Base-by-base conservation (phyloP, 2,113 vertebrate species). In the Lamprotornis superbus region DNA sequence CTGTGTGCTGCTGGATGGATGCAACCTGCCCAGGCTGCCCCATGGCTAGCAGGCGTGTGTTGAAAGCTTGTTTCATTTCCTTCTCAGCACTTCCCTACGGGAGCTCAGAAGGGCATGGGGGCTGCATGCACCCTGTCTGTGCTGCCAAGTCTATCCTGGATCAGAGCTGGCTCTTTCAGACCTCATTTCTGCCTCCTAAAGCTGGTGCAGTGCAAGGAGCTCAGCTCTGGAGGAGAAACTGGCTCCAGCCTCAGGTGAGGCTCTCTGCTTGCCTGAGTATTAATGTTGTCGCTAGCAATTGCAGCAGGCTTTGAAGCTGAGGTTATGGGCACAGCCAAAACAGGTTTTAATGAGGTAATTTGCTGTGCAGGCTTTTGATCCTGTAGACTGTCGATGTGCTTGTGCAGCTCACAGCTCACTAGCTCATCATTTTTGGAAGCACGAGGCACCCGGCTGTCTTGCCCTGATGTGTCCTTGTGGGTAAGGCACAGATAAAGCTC, bases 251-350 rank as follows among this genome's bases (percentile, higher is more conserved):
- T 57, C 55, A 4, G 37, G 46, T 15, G 6, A 74, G 52, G 47
- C 40, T 77, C 75, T 86, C 2, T 2, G 61, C 83, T 87, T 50
- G 37, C 33, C 2, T 15, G 40, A 50, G 37, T 19, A 21, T 73
- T 87, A 37, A 70, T 10, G 64, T 12, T 24, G 27, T 44, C 1
- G 0, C 49, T 56, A n/a, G 56, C 46, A 94, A 1, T 39, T 61
- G 77, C 77, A 68, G 77, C n/a, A 53, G 94, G 59, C 89, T 93
- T 93, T 83, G 96, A 87, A 93, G 65, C 84, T 64, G 87, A 89
- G 65, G 33, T 35, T 55, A 46, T 59, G 5, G 2, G 81, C 42
- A 21, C 64, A 87, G 50, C 89, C 77, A 55, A 77, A 91, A 37
- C n/a, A 50, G 65, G 52, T 49, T 96, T 82, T 78, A 89, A 87